A percentile compares a stretch with the other conserved stretches of the same genome.
These are phyloP conservation scores for Caradrina kadenii DNA, from an alignment of 2,888 invertebrate species.

Conservation along the genomic window DNA sequence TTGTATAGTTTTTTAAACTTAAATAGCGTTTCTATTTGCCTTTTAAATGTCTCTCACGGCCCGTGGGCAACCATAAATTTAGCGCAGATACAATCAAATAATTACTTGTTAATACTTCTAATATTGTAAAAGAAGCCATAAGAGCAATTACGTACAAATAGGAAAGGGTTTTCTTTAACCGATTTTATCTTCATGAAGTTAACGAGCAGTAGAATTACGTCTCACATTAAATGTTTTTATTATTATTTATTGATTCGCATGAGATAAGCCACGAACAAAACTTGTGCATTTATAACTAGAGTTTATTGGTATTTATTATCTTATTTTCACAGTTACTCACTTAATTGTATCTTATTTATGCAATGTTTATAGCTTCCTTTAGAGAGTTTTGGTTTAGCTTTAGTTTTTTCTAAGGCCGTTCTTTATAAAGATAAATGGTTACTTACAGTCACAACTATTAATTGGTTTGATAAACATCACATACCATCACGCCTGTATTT, in stretches of 20 bases:
- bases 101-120: slow-evolving; percentile 50
- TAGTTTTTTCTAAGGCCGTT: not conserved
- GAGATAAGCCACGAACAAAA: slow-evolving; percentile 28
- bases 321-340: slow-evolving; percentile 23
- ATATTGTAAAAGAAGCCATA: slow-evolving; percentile 38
- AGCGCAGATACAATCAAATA: slow-evolving; percentile 53
- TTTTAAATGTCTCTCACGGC: slow-evolving; percentile 48
- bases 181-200: slow-evolving; percentile 39
- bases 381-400: not conserved
- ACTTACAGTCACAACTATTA: no score
- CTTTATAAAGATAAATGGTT: no score
- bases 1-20: slow-evolving; percentile 1
- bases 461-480: not conserved
- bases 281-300: slow-evolving; percentile 25
- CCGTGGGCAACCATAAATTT: slow-evolving; percentile 45
- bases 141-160: slow-evolving; percentile 44
- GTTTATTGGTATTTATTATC: slow-evolving; percentile 20
- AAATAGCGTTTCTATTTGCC: slow-evolving; percentile 26
- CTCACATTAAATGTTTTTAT: slow-evolving; percentile 34
- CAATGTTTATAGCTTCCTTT: slow-evolving; percentile 4
- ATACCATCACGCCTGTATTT: no score
- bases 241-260: slow-evolving; percentile 36
- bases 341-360: slow-evolving; percentile 11
- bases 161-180: slow-evolving; percentile 45
- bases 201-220: slow-evolving; percentile 39